A percentile compares a stretch with the other conserved stretches of the same genome.
Evolutionary conservation across 2,797 vertebrate species (phyloP).

Genomic region (Trichosurus vulpecula): DNA sequence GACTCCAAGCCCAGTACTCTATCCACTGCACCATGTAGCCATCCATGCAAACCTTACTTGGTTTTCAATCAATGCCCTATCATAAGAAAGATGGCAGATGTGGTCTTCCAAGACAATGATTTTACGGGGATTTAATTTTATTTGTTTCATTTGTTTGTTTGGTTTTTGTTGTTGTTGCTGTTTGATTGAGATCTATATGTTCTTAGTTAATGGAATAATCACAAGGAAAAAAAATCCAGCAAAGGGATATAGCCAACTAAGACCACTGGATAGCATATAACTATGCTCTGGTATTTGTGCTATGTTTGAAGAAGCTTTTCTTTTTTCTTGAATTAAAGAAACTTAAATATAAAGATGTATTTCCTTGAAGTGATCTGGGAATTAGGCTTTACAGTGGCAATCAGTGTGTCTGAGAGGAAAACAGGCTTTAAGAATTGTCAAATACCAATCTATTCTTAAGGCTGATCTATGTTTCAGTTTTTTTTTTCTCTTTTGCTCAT

Average conservation of each 20-base stretch:
- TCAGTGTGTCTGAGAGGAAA: neutral
- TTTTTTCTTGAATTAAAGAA: neutral
- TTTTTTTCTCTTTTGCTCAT: neutral
- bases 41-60: neutral
- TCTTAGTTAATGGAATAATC: neutral
- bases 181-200: neutral
- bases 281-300: neutral
- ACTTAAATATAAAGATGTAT: neutral
- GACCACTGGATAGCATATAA: neutral
- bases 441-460: neutral
- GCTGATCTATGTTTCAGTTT: neutral
- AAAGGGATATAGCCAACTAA: neutral
- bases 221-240: neutral
- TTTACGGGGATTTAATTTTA: neutral
- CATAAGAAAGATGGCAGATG: neutral
- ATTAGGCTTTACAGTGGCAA: neutral
- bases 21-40: neutral
- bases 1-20: neutral
- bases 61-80: neutral
- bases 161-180: neutral
- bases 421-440: neutral
- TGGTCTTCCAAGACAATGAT: neutral
- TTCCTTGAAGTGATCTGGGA: neutral
- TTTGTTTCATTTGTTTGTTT: neutral
- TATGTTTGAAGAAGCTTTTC: conserved; percentile 11